phyloP scores from a whole-genome alignment of 2,888 invertebrate genomes.

The Drosophila subquinaria region DNA sequence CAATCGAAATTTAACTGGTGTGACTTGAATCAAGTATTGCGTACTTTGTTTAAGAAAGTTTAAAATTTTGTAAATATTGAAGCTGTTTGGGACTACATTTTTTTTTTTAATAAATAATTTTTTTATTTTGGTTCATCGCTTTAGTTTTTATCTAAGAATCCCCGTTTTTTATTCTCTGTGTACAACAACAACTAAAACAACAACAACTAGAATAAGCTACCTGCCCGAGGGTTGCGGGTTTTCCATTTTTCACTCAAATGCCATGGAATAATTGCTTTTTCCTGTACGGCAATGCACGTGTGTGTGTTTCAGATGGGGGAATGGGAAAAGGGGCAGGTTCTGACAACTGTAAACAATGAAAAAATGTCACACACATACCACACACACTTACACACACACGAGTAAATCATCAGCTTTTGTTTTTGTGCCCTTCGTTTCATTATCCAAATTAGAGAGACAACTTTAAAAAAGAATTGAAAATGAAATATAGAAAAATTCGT shows the following conservation, averaged over 20 bases:
- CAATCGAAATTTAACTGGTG: too few species aligned
- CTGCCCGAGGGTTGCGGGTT: constrained; percentile 46
- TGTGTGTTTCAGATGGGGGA: constrained; percentile 2
- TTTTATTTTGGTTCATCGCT: too few species aligned
- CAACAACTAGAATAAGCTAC: background rate
- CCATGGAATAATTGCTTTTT: constrained; percentile 78
- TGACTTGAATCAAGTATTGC: too few species aligned
- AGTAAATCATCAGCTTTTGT: constrained; percentile 33
- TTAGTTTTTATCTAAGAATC: too few species aligned
- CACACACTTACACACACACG: background rate
- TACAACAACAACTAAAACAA: constrained; percentile 7
- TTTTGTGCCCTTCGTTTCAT: constrained; percentile 23
- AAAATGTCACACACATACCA: constrained; percentile 13
- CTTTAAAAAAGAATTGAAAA: constrained; percentile 14
- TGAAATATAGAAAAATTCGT: background rate
- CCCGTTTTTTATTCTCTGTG: too few species aligned
- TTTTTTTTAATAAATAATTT: too few species aligned
- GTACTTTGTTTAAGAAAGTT: too few species aligned
- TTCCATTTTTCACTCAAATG: constrained; percentile 79
- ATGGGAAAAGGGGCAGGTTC: constrained; percentile 1
- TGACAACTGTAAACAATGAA: constrained; percentile 47
- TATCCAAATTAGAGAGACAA: constrained; percentile 8
- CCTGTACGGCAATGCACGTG: constrained; percentile 54
- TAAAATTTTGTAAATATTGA: too few species aligned
- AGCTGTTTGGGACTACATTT: too few species aligned